These are phyloP conservation scores for Chunga burmeisteri DNA, from an alignment of 2,113 vertebrate species.

Conservation along the genomic window DNA sequence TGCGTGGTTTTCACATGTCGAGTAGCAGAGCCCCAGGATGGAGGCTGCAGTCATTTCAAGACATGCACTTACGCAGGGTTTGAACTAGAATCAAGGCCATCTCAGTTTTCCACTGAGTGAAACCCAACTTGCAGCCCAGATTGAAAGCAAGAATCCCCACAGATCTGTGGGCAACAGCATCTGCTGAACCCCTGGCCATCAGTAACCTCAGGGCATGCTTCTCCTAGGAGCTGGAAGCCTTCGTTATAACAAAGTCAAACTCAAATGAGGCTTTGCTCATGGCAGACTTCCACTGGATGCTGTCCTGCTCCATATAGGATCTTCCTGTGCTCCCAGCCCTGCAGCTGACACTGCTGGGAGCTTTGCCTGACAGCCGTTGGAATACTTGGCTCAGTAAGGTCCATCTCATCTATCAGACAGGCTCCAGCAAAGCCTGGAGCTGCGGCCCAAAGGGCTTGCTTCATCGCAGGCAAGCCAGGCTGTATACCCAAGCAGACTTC, in stretches of 20 bases:
- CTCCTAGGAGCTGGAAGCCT: not conserved
- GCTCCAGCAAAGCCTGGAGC: not conserved
- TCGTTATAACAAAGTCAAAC: not conserved
- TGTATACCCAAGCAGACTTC: not conserved
- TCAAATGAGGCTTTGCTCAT: not conserved
- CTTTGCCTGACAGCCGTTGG: rapidly evolving
- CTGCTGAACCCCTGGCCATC: not conserved
- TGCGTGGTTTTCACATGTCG: not conserved
- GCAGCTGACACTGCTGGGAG: not conserved
- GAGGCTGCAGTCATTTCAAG: not conserved
- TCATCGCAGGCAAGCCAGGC: not conserved
- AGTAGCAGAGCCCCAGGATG: not conserved
- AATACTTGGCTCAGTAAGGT: not conserved
- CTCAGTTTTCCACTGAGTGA: not conserved
- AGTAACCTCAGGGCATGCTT: not conserved
- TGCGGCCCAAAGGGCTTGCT: not conserved
- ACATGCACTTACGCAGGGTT: not conserved
- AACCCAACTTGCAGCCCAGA: not conserved
- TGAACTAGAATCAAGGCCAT: not conserved
- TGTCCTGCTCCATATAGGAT: not conserved
- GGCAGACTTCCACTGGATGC: not conserved
- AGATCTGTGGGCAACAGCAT: not conserved
- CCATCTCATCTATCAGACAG: not conserved
- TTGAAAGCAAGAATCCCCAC: not conserved
- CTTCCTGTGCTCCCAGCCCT: not conserved